phyloP scores from a whole-genome alignment of 2,113 vertebrate species.

The Arvicanthis niloticus region DNA sequence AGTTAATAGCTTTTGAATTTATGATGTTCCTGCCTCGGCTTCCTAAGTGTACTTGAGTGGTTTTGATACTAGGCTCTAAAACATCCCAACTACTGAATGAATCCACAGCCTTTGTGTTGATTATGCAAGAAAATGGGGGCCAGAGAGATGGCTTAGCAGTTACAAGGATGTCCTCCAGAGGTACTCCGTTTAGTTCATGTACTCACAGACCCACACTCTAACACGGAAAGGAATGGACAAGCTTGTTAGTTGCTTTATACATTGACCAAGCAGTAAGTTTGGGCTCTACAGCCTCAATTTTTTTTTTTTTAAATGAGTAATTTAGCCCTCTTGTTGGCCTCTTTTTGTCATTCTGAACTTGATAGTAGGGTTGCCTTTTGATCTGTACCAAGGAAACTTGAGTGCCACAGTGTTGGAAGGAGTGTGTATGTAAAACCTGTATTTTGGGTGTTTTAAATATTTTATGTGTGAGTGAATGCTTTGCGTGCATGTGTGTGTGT shows the following conservation, averaged over 20 bases:
- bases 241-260: neutral
- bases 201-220: neutral
- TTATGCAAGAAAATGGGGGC: neutral
- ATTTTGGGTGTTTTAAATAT: neutral
- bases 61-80: neutral
- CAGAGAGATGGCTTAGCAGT: neutral
- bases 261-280: neutral
- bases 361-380: slow-evolving; percentile 25
- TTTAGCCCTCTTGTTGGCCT: neutral
- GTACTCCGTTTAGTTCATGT: neutral
- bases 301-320: neutral
- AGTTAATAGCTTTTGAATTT: neutral
- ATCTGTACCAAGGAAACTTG: neutral
- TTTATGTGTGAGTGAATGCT: neutral
- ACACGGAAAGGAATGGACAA: neutral
- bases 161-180: neutral
- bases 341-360: slow-evolving; percentile 50
- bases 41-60: too few relatives aligned
- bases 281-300: neutral
- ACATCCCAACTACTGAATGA: neutral
- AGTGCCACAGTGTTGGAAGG: neutral
- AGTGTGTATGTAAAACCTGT: neutral
- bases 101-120: neutral
- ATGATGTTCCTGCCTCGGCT: neutral
- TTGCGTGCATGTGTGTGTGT: neutral